Conservation (phyloP, 2,797 vertebrate species). For the Tadarida brasiliensis region DNA sequence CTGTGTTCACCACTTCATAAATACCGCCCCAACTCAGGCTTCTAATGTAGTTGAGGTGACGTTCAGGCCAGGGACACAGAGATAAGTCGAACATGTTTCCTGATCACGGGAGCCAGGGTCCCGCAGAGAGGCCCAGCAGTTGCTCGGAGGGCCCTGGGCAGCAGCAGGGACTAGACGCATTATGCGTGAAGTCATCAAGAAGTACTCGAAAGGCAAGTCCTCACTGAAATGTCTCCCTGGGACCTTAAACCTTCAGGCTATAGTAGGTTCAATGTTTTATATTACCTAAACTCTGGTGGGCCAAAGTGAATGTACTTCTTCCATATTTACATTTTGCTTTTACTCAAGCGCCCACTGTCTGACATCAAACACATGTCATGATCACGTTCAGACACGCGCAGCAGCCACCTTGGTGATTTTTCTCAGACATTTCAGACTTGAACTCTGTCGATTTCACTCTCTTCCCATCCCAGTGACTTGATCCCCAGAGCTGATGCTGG, state of each 20-base stretch:
- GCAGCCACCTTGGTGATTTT: neutral
- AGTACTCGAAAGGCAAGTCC: neutral
- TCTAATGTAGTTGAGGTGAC: neutral
- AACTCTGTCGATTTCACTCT: neutral
- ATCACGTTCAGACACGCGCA: neutral
- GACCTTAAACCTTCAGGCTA: neutral
- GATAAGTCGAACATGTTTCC: neutral
- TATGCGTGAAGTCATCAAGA: neutral
- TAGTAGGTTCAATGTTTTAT: neutral
- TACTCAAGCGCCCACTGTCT: neutral
- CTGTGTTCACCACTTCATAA: neutral
- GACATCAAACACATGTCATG: neutral
- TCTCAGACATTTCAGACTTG: neutral
- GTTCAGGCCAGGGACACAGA: neutral
- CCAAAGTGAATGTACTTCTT: slow-evolving; percentile 45
- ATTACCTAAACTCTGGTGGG: neutral
- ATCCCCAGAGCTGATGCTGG: neutral
- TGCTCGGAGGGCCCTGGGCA: neutral
- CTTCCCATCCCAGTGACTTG: neutral
- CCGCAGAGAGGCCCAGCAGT: neutral
- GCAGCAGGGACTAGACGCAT: neutral
- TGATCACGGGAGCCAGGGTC: rapidly evolving
- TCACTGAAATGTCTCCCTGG: neutral
- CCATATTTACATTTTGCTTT: neutral
- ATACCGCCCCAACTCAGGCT: neutral